phyloP scores from a whole-genome alignment of 2,797 vertebrate genomes.

The Sebastes wilsoni region DNA sequence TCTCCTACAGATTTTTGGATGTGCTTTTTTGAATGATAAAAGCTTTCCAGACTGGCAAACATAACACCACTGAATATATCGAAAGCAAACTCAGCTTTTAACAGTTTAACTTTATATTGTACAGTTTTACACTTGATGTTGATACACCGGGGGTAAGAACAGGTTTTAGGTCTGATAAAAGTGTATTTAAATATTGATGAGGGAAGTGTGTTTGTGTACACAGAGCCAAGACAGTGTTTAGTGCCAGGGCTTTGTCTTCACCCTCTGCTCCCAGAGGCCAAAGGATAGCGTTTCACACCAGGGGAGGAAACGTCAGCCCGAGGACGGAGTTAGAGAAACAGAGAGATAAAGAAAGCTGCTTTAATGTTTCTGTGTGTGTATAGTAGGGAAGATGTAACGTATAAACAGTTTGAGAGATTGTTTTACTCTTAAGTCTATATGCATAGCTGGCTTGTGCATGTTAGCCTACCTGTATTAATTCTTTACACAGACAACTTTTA shows the following conservation, averaged over 20 bases:
- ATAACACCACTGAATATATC: slow-evolving; percentile 7
- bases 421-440: not conserved
- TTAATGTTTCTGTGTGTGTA: not conserved
- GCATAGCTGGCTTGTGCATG: not conserved
- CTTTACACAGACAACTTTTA: slow-evolving; percentile 46
- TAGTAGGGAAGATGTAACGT: not conserved
- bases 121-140: slow-evolving; percentile 5
- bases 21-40: slow-evolving; percentile 28
- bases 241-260: slow-evolving; percentile 41
- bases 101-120: slow-evolving; percentile 16
- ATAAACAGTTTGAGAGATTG: not conserved
- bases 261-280: slow-evolving; percentile 43
- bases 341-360: not conserved
- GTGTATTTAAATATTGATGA: slow-evolving; percentile 71
- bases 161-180: slow-evolving; percentile 50
- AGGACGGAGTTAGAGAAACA: slow-evolving; percentile 19
- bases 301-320: slow-evolving; percentile 33
- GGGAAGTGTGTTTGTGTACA: slow-evolving; percentile 51
- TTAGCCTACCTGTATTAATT: slow-evolving; percentile 22
- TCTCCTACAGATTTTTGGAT: slow-evolving; percentile 40
- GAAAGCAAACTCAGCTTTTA: slow-evolving; percentile 27
- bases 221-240: slow-evolving; percentile 19
- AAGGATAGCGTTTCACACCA: slow-evolving; percentile 36
- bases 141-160: slow-evolving; percentile 26
- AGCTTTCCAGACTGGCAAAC: slow-evolving; percentile 10